Percentiles rank a stretch among this genome's conserved stretches.
Conservation (phyloP, 2,888 invertebrate species). For the Eupelmus urozonus region DNA sequence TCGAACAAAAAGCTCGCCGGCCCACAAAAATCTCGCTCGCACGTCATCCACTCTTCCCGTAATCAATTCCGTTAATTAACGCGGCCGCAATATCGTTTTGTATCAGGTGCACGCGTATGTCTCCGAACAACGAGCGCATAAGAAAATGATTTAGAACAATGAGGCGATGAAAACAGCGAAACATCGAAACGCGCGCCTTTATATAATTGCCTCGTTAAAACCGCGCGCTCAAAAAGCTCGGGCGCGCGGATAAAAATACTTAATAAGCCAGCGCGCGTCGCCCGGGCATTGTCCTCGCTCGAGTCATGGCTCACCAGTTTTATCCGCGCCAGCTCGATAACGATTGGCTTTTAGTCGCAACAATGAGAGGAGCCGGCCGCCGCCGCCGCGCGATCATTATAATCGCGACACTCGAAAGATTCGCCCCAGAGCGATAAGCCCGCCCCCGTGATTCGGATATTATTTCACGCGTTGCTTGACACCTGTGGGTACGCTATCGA, state of each 20-base stretch:
- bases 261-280: slow-evolving; percentile 15
- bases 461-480: no score
- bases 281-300: background rate
- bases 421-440: background rate
- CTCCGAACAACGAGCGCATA: slow-evolving; percentile 4
- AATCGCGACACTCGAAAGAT: slow-evolving; percentile 46
- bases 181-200: background rate
- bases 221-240: background rate
- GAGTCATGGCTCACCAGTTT: slow-evolving; percentile 44
- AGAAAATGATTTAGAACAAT: slow-evolving; percentile 49
- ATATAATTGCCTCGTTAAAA: slow-evolving; percentile 49
- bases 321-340: slow-evolving; percentile 36
- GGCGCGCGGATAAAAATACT: background rate
- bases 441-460: no score
- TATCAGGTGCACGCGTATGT: no score
- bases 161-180: background rate
- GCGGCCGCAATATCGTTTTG: background rate
- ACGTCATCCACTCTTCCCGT: no score
- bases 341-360: slow-evolving; percentile 45
- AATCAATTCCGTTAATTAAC: slow-evolving; percentile 57
- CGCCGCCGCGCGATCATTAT: slow-evolving; percentile 22
- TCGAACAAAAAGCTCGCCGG: no score
- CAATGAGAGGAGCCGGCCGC: background rate
- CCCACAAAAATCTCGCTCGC: no score
- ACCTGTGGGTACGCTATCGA: no score